A percentile compares a stretch with the other conserved stretches of the same genome.
Evolutionary conservation across 2,797 vertebrate species (phyloP).

Genomic region (Manis pentadactyla): DNA sequence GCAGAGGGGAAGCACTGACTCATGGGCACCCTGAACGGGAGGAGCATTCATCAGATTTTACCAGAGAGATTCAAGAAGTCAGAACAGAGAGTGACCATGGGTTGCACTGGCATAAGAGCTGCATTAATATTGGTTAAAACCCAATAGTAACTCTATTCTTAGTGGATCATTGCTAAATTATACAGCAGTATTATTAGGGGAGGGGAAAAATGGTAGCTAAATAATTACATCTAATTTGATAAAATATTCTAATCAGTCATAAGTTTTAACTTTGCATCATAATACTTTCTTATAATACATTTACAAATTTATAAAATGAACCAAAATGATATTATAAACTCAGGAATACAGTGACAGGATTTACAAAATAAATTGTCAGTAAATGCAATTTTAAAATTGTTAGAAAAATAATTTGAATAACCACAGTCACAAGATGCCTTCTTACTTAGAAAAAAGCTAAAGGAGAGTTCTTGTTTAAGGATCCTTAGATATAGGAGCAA

Average conservation of each 20-base stretch:
- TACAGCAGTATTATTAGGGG: neutral
- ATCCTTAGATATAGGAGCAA: neutral
- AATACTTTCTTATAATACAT: slow-evolving; percentile 23
- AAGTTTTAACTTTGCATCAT: slow-evolving; percentile 1
- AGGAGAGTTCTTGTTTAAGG: neutral
- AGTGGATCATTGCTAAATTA: neutral
- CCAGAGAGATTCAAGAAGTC: neutral
- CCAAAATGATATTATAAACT: neutral
- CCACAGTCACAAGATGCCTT: neutral
- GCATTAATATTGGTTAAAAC: neutral
- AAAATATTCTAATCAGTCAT: slow-evolving; percentile 14
- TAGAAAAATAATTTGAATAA: neutral
- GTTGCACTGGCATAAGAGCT: neutral
- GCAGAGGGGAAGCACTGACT: neutral
- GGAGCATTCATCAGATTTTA: neutral
- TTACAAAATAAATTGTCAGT: neutral
- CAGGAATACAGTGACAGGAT: neutral
- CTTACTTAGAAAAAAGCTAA: slow-evolving; percentile 10
- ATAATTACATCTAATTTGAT: neutral
- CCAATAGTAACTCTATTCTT: neutral
- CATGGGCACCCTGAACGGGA: neutral
- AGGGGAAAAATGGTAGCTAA: neutral
- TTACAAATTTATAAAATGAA: slow-evolving; percentile 31
- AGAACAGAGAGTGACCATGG: neutral
- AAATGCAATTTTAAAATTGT: neutral